phyloP scores from a whole-genome alignment of 1,140 invertebrate genomes.

The Geopemphigus sp. region DNA sequence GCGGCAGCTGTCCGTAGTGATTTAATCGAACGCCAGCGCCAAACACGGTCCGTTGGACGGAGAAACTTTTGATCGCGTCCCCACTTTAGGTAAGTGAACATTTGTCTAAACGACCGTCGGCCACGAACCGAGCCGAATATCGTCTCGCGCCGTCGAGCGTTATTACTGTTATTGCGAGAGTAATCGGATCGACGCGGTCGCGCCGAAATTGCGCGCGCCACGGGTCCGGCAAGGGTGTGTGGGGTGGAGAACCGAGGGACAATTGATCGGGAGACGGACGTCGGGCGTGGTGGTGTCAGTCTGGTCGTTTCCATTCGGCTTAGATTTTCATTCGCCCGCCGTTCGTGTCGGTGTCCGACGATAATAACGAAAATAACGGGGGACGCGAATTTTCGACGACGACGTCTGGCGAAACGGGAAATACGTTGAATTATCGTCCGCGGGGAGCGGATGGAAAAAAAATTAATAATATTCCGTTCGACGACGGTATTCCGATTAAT shows the following conservation, averaged over 20 bases:
- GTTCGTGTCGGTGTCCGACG: too few relatives aligned
- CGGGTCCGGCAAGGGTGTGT: neutral
- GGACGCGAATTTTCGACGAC: too few relatives aligned
- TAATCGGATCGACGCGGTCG: neutral
- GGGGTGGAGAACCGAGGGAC: neutral
- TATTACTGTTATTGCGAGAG: too few relatives aligned
- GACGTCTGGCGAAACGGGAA: neutral
- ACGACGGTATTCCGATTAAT: neutral
- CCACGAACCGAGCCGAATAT: neutral
- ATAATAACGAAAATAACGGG: too few relatives aligned
- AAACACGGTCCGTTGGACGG: neutral
- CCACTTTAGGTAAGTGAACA: constrained; percentile 25
- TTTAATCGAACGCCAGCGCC: constrained; percentile 6
- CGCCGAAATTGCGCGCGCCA: neutral
- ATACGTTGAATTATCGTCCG: neutral
- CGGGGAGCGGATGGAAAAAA: too few relatives aligned
- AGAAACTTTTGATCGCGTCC: neutral
- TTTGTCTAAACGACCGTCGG: neutral
- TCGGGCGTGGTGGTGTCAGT: too few relatives aligned
- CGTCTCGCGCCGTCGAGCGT: neutral
- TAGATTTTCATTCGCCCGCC: too few relatives aligned
- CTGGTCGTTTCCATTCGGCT: too few relatives aligned
- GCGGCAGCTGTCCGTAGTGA: constrained; percentile 3
- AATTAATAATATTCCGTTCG: too few relatives aligned
- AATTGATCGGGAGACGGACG: too few relatives aligned